phyloP scores from a whole-genome alignment of 2,113 vertebrate genomes.

The Puffinus mauretanicus region DNA sequence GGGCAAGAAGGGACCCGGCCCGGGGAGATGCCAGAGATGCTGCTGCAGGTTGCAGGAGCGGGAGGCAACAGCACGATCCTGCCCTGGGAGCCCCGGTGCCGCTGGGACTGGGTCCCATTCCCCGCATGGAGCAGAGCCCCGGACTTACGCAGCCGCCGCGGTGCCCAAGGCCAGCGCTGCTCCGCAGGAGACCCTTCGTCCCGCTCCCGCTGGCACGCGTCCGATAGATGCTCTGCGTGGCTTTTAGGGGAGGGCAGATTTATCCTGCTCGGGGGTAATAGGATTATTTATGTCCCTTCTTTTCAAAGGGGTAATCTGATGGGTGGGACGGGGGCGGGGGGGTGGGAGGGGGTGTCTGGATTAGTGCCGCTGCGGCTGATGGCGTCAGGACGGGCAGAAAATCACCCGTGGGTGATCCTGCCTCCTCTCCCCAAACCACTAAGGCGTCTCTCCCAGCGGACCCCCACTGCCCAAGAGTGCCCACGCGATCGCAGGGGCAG shows the following conservation, averaged over 20 bases:
- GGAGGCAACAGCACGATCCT: neutral
- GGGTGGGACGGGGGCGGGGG: neutral
- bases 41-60: fast-evolving
- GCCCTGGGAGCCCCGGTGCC: fast-evolving
- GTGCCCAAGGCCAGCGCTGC: neutral
- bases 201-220: neutral
- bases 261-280: conserved; percentile 74
- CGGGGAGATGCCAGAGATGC: fast-evolving
- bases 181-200: neutral
- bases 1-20: neutral
- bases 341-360: neutral
- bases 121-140: fast-evolving
- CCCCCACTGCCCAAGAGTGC: fast-evolving
- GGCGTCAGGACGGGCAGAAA: fast-evolving
- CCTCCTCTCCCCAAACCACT: fast-evolving
- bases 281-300: conserved; percentile 82
- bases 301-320: conserved; percentile 26
- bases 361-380: neutral
- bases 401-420: neutral
- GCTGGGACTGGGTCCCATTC: fast-evolving
- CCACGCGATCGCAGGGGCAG: neutral
- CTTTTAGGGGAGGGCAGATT: conserved; percentile 46
- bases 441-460: fast-evolving
- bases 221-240: neutral
- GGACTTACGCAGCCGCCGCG: neutral